Evolutionary conservation across 1,140 invertebrate species (phyloP).

Genomic region (Lineus longissimus): DNA sequence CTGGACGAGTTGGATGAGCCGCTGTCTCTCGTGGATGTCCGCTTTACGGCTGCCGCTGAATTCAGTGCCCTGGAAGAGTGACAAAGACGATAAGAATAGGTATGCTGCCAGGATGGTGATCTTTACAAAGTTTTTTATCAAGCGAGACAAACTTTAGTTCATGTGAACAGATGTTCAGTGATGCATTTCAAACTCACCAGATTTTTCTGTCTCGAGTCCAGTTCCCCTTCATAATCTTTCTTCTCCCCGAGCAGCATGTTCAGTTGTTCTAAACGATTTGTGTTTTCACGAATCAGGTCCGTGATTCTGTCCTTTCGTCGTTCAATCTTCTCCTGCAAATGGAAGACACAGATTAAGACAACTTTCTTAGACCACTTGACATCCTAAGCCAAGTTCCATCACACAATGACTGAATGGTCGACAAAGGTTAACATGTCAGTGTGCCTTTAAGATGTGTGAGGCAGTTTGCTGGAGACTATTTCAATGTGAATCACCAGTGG

Average conservation of each 20-base stretch:
- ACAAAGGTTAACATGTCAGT: too few species aligned
- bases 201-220: slow-evolving; percentile 49
- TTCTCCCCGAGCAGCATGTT: slow-evolving; percentile 43
- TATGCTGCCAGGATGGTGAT: too few species aligned
- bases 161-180: neutral
- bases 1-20: slow-evolving; percentile 51
- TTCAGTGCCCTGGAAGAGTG: slow-evolving; percentile 43
- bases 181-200: slow-evolving; percentile 31
- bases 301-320: slow-evolving; percentile 41
- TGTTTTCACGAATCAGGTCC: slow-evolving; percentile 46
- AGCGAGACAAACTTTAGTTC: too few species aligned
- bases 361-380: too few species aligned
- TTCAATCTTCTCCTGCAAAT: slow-evolving; percentile 39
- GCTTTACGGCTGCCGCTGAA: slow-evolving; percentile 42
- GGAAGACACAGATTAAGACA: too few species aligned
- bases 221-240: slow-evolving; percentile 35
- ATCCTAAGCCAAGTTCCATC: too few species aligned
- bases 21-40: slow-evolving; percentile 45
- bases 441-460: too few species aligned
- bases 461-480: neutral
- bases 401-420: too few species aligned
- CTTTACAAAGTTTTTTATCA: neutral
- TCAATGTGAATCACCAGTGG: neutral
- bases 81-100: neutral
- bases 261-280: slow-evolving; percentile 45